phyloP scores from a whole-genome alignment of 2,113 vertebrate genomes.

The Cryptotis parvus region DNA sequence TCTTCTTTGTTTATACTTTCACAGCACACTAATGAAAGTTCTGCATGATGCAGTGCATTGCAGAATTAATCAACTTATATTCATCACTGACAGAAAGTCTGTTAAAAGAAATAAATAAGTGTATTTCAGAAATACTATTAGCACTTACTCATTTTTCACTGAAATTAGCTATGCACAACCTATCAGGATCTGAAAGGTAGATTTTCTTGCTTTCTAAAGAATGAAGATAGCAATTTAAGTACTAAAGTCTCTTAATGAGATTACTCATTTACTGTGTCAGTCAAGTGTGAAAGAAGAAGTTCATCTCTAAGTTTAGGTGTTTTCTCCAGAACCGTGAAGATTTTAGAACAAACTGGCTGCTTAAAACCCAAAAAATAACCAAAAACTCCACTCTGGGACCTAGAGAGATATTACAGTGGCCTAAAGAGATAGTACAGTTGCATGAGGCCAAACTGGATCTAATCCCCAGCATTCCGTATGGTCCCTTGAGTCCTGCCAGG shows the following conservation, averaged over 20 bases:
- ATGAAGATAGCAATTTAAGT: neutral
- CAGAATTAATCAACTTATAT: neutral
- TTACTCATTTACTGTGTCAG: neutral
- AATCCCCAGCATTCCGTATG: too few species aligned
- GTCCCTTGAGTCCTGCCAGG: too few species aligned
- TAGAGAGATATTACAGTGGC: too few species aligned
- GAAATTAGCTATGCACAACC: neutral
- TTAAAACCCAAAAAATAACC: neutral
- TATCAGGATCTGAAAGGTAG: neutral
- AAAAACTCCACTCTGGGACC: neutral
- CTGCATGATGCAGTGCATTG: neutral
- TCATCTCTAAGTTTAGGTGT: neutral
- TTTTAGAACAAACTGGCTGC: neutral
- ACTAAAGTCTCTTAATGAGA: neutral
- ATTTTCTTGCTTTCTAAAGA: neutral
- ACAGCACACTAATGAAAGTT: neutral
- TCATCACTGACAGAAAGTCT: conserved; percentile 31
- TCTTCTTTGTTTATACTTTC: neutral
- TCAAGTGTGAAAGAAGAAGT: neutral
- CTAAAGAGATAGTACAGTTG: too few species aligned
- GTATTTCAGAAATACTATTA: neutral
- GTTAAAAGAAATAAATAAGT: neutral
- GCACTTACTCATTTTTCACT: neutral
- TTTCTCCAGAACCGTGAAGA: neutral
- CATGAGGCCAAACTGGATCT: too few species aligned